Conservation (phyloP, 2,888 invertebrate species). For the Hypomecis punctinalis region DNA sequence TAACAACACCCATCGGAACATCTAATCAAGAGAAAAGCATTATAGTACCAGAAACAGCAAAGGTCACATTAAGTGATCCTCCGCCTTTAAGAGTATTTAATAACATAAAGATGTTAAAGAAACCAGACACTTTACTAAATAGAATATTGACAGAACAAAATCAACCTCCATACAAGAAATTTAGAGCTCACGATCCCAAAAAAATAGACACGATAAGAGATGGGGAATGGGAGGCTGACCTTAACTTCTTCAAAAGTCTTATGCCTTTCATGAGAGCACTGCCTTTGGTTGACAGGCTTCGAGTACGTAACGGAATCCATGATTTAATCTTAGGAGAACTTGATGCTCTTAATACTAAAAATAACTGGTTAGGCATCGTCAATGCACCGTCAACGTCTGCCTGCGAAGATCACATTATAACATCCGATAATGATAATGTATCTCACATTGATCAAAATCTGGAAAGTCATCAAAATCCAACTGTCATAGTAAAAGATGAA, state of each 20-base stretch:
- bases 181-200: background rate
- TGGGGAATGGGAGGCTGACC: slow-evolving; percentile 13
- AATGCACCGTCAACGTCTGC: background rate
- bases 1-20: background rate
- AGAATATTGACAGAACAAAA: background rate
- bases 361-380: background rate
- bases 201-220: background rate
- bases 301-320: slow-evolving; percentile 15
- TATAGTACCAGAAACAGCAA: background rate
- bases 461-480: background rate
- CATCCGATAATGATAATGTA: background rate
- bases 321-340: slow-evolving; percentile 17
- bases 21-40: background rate
- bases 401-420: background rate
- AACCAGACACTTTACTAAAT: background rate
- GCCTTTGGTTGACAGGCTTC: slow-evolving; percentile 12
- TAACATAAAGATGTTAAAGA: background rate
- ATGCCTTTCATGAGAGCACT: slow-evolving; percentile 21
- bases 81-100: slow-evolving; percentile 3
- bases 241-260: slow-evolving; percentile 22
- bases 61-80: background rate
- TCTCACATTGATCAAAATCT: background rate
- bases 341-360: slow-evolving; percentile 6
- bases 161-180: background rate
- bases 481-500: background rate